Conservation (phyloP, 2,888 invertebrate genomes). For the Vanessa cardui region DNA sequence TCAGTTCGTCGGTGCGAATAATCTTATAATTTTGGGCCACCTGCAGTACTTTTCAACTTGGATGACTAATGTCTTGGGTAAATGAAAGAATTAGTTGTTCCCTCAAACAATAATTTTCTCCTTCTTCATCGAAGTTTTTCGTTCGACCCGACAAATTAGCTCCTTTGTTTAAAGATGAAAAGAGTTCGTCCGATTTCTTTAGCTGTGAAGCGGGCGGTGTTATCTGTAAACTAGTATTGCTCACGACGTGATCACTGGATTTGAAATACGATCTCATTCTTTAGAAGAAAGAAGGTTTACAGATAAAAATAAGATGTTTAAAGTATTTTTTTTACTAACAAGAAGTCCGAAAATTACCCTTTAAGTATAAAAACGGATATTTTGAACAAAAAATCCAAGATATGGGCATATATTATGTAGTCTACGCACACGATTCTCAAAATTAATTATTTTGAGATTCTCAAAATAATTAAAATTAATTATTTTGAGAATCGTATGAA, state of each 20-base stretch:
- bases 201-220: slow-evolving; percentile 1
- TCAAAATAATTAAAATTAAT: too few species aligned
- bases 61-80: slow-evolving; percentile 31
- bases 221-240: slow-evolving; percentile 5
- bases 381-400: too few species aligned
- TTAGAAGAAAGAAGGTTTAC: not conserved
- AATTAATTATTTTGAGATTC: too few species aligned
- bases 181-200: slow-evolving; percentile 30
- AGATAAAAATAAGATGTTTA: not conserved
- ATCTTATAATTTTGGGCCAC: slow-evolving; percentile 14
- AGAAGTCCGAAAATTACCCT: too few species aligned
- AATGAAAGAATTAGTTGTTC: slow-evolving; percentile 33
- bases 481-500: too few species aligned
- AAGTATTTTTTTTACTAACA: too few species aligned
- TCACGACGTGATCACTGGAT: slow-evolving; percentile 14
- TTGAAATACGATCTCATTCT: slow-evolving; percentile 11
- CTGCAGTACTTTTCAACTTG: slow-evolving; percentile 27
- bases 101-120: slow-evolving; percentile 32
- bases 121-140: slow-evolving; percentile 34
- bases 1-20: slow-evolving; percentile 22
- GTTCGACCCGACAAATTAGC: slow-evolving; percentile 33
- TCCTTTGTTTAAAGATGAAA: slow-evolving; percentile 39
- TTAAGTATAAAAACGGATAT: too few species aligned
- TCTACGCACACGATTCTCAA: too few species aligned
- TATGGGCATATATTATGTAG: too few species aligned